phyloP scores from a whole-genome alignment of 2,113 vertebrate genomes.

The Ginglymostoma cirratum region DNA sequence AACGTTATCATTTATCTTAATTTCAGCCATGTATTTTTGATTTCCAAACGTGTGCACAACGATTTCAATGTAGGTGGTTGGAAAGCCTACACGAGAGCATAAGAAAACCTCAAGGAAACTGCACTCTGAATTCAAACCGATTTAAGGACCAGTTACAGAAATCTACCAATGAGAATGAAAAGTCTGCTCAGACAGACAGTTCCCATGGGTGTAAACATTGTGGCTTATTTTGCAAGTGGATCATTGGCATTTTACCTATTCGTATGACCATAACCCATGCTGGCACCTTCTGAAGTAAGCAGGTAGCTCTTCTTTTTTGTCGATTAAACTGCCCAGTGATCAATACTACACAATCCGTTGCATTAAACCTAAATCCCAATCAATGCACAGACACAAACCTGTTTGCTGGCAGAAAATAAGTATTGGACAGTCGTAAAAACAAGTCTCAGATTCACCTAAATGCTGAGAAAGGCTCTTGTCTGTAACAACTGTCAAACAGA shows the following conservation, averaged over 20 bases:
- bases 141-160: slow-evolving; percentile 23
- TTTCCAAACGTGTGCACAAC: background rate
- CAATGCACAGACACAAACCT: background rate
- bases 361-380: background rate
- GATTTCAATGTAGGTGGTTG: background rate
- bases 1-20: slow-evolving; percentile 8
- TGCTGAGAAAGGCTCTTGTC: background rate
- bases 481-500: background rate
- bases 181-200: background rate
- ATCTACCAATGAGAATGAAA: background rate
- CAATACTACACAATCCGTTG: background rate
- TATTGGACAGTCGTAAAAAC: background rate
- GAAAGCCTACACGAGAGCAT: background rate
- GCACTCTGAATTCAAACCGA: background rate
- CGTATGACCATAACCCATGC: background rate
- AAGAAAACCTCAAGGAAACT: slow-evolving; percentile 20
- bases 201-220: background rate
- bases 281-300: background rate
- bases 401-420: background rate
- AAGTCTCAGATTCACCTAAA: background rate
- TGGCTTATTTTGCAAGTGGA: background rate
- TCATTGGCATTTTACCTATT: background rate
- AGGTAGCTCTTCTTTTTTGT: background rate
- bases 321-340: background rate
- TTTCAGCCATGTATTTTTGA: background rate